Percentiles rank a stretch among this genome's conserved stretches.
Conservation (phyloP, 2,113 vertebrate genomes). For the Hyperopisus bebe region DNA sequence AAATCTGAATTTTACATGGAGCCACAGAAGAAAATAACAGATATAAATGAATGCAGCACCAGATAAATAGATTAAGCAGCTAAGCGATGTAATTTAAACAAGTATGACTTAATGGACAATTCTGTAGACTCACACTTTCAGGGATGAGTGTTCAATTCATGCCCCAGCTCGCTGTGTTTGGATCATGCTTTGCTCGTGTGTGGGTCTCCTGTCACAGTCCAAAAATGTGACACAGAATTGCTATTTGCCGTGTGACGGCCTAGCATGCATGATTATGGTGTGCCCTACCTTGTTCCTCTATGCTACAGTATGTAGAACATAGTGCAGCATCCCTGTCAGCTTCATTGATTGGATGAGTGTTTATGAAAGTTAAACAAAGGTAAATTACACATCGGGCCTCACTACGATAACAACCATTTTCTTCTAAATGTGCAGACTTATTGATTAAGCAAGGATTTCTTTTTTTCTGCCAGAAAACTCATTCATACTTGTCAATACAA, state of each 20-base stretch:
- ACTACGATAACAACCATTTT: neutral
- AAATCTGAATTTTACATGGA: constrained; percentile 6
- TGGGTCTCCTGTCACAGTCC: neutral
- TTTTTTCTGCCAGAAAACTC: neutral
- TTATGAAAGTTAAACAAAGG: neutral
- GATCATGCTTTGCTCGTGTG: neutral
- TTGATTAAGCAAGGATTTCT: neutral
- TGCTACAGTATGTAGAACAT: no score
- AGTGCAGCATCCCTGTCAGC: neutral
- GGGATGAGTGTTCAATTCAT: neutral
- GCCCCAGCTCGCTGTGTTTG: neutral
- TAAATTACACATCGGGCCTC: neutral
- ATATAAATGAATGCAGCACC: neutral
- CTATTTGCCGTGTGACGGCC: neutral
- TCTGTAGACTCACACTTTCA: neutral
- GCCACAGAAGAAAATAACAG: neutral
- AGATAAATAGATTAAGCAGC: neutral
- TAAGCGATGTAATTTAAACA: neutral
- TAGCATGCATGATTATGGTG: neutral
- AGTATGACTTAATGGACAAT: neutral
- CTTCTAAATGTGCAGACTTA: neutral
- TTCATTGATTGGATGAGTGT: neutral
- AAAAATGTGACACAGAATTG: neutral
- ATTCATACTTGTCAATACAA: neutral
- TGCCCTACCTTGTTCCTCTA: neutral